phyloP scores from a whole-genome alignment of 2,113 vertebrate genomes.

The Protobothrops mucrosquamatus region DNA sequence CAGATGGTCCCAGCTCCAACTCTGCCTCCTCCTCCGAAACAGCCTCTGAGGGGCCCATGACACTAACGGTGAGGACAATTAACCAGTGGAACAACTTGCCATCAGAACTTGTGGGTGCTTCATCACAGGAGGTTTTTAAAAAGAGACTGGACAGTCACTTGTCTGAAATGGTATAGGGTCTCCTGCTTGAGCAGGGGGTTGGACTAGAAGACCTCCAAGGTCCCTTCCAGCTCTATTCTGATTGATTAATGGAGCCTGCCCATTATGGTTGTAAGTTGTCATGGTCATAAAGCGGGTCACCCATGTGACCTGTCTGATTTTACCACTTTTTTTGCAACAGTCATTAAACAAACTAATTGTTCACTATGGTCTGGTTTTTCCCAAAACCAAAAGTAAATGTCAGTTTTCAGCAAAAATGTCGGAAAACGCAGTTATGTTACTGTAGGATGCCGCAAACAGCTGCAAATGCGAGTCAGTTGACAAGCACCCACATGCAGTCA shows the following conservation, averaged over 20 bases:
- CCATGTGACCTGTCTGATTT: neutral
- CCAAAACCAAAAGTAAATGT: neutral
- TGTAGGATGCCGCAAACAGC: neutral
- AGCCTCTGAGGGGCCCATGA: too few species aligned
- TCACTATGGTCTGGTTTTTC: neutral
- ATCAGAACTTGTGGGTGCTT: too few species aligned
- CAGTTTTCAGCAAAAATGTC: neutral
- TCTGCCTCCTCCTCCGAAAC: too few species aligned
- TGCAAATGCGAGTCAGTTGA: neutral
- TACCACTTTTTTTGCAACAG: neutral
- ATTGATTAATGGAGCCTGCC: neutral
- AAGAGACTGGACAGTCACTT: too few species aligned
- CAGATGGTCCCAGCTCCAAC: too few species aligned
- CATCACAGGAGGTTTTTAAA: too few species aligned
- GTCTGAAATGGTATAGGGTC: too few species aligned
- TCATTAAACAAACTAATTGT: neutral
- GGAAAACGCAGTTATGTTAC: neutral
- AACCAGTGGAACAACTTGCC: too few species aligned
- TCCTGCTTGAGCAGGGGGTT: too few species aligned
- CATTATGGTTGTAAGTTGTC: neutral
- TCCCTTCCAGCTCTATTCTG: too few species aligned
- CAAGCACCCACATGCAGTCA: neutral
- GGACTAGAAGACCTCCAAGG: too few species aligned
- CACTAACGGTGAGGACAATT: too few species aligned
- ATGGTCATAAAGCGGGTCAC: neutral